Evolutionary conservation across 37 sponge, comb jelly and placozoan species (phyloP).

Genomic region (Halisarca cf. caerulea): DNA sequence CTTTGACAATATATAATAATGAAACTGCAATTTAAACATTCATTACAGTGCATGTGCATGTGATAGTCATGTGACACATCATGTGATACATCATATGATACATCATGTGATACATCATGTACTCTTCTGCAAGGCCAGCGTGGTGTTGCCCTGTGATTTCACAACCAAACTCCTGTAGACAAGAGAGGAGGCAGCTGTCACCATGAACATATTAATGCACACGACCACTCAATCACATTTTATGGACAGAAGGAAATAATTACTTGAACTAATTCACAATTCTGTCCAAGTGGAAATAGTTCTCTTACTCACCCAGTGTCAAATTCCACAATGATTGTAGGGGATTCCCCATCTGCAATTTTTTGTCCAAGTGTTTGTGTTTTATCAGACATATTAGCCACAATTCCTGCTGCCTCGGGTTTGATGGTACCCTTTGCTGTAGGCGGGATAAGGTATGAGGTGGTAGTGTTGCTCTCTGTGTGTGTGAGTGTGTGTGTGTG

Average conservation of each 20-base stretch:
- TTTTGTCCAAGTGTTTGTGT: slow-evolving; percentile 39
- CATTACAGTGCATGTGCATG: too few species aligned
- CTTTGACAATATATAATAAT: too few species aligned
- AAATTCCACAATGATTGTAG: slow-evolving; percentile 69
- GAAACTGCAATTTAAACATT: too few species aligned
- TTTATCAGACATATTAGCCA: slow-evolving; percentile 45
- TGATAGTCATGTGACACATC: background rate
- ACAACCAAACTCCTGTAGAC: background rate
- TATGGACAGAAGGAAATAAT: too few species aligned
- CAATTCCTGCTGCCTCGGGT: slow-evolving; percentile 56
- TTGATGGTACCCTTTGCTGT: slow-evolving; percentile 68
- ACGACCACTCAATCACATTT: too few species aligned
- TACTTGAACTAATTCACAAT: too few species aligned
- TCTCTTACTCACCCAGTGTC: slow-evolving; percentile 51
- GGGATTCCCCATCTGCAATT: slow-evolving; percentile 50
- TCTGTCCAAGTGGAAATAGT: too few species aligned
- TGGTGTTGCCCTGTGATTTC: background rate
- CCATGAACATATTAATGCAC: too few species aligned
- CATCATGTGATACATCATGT: slow-evolving; percentile 12
- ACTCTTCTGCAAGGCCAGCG: slow-evolving; percentile 21
- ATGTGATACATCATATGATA: too few species aligned
- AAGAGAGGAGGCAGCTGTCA: background rate
- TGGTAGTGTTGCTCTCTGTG: too few species aligned
- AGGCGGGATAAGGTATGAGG: background rate
- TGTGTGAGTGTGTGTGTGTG: too few species aligned